Evolutionary conservation across 2,797 vertebrate genomes (phyloP).

Genomic region (Discoglossus pictus): DNA sequence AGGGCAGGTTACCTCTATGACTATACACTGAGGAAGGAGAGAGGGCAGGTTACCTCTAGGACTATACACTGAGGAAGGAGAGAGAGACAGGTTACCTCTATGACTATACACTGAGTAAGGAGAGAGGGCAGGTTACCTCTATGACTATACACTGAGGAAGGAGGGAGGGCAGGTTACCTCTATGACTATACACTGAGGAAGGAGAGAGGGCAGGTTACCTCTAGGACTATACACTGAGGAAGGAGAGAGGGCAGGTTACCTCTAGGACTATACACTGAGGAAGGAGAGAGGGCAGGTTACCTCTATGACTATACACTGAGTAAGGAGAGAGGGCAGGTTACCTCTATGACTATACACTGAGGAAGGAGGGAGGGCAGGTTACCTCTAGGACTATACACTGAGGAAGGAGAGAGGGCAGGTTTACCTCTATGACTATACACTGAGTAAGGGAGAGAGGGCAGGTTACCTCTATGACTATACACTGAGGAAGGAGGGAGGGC

Average conservation of each 20-base stretch:
- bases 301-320: no score
- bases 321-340: neutral
- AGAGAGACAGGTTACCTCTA: neutral
- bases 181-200: no score
- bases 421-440: no score
- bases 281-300: neutral
- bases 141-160: no score
- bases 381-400: no score
- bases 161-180: neutral
- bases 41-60: neutral
- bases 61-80: no score
- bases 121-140: neutral
- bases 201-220: neutral
- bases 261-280: no score
- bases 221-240: no score
- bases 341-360: no score
- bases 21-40: no score
- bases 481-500: neutral
- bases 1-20: neutral
- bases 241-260: neutral
- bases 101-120: no score
- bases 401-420: neutral
- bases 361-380: neutral
- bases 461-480: no score
- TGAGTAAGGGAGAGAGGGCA: slow-evolving; percentile 1